Percentiles rank a stretch among this genome's conserved stretches.
phyloP scores from a whole-genome alignment of 2,113 vertebrate genomes.

The Pycnonotus jocosus region DNA sequence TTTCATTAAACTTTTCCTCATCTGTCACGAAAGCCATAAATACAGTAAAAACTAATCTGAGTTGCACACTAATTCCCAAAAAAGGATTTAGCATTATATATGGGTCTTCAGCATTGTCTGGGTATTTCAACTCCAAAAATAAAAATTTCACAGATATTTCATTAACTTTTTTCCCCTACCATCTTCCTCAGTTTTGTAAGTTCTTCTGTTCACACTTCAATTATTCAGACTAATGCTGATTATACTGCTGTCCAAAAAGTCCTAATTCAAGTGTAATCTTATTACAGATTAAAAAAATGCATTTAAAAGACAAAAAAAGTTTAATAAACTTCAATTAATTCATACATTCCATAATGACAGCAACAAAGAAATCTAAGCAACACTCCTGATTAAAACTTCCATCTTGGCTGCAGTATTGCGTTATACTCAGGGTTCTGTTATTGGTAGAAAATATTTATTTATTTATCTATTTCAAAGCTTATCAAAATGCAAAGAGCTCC shows the following conservation, averaged over 20 bases:
- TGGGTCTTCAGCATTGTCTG: neutral
- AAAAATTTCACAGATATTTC: neutral
- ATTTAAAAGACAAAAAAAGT: neutral
- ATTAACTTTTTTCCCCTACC: neutral
- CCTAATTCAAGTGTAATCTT: neutral
- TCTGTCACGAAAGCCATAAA: slow-evolving; percentile 28
- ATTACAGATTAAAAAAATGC: neutral
- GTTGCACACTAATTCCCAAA: slow-evolving; percentile 4
- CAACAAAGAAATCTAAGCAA: neutral
- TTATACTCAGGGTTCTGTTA: neutral
- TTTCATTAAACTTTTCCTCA: slow-evolving; percentile 43
- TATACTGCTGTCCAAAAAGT: neutral
- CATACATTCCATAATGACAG: neutral
- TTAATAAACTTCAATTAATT: neutral
- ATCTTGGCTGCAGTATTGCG: neutral
- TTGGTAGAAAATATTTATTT: neutral
- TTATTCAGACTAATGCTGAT: neutral
- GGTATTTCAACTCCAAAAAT: neutral
- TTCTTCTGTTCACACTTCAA: neutral
- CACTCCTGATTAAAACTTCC: neutral
- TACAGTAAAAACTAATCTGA: slow-evolving; percentile 36
- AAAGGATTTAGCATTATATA: neutral
- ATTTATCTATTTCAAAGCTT: neutral
- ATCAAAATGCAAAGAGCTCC: neutral
- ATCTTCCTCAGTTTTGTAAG: neutral